Conservation (phyloP, 2,888 invertebrate genomes). For the Tiliacea citrago region DNA sequence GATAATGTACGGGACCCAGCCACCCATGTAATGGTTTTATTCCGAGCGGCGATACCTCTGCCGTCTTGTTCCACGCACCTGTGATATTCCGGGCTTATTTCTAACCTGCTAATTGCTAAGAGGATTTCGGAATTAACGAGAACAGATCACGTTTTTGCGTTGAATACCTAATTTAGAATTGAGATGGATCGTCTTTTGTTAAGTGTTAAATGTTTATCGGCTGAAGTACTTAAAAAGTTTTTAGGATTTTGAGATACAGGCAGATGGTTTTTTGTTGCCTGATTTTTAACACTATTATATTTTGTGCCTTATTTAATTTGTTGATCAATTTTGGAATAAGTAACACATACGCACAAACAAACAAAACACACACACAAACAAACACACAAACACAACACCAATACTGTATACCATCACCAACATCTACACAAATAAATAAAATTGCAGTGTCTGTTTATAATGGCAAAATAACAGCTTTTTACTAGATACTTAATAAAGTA, state of each 20-base stretch:
- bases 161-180: slow-evolving; percentile 58
- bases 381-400: too few relatives aligned
- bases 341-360: too few relatives aligned
- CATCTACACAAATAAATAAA: too few relatives aligned
- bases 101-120: slow-evolving; percentile 65
- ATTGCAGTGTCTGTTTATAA: too few relatives aligned
- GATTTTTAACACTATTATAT: background rate
- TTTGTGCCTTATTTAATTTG: background rate
- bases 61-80: slow-evolving; percentile 62
- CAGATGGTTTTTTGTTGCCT: background rate
- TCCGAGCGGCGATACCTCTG: slow-evolving; percentile 38
- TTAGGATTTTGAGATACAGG: slow-evolving; percentile 8
- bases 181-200: slow-evolving; percentile 58
- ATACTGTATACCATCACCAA: too few relatives aligned
- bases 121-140: slow-evolving; percentile 65
- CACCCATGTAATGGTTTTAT: slow-evolving; percentile 64
- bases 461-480: too few relatives aligned
- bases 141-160: slow-evolving; percentile 57
- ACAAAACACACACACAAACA: too few relatives aligned
- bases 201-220: slow-evolving; percentile 39
- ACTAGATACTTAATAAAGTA: too few relatives aligned
- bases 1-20: slow-evolving; percentile 41
- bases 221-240: slow-evolving; percentile 27
- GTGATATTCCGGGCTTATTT: slow-evolving; percentile 56
- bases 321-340: background rate